Evolutionary conservation across 2,113 vertebrate genomes (phyloP), one percentile per base, ranked within the genome.

Genomic region (Entomyzon cyanotis): DNA sequence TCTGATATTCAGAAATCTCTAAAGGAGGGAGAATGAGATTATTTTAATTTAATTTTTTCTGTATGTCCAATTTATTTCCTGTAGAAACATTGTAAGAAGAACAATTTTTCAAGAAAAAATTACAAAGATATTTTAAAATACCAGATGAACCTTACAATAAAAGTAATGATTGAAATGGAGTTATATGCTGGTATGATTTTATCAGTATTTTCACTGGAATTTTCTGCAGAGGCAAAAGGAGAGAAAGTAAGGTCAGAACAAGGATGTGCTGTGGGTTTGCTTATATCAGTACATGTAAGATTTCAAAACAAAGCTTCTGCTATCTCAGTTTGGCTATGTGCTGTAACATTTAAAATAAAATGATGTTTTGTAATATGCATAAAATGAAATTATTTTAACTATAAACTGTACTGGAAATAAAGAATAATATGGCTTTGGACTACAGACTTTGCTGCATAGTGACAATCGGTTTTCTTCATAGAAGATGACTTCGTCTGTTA

Each of bases 151-250:
- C 18, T 80, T 76, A 60, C 7, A 87, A 67, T 63, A 42, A 60
- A 92, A 67, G 12, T 77, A 81, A 44, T 59, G 14, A 76, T 33
- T 90, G 71, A 79, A 89, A 93, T 71, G 52, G 5, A 74, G 20
- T 41, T 56, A 15, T 41, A 33, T 76, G 11, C 22, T 73, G n/a
- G 11, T 53, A 35, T 62, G n/a, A 49, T 75, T 39, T 42, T 68
- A 47, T 71, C 70, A 85, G 11, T 63, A 53, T 82, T 85, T 68
- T 55, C 56, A 59, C 56, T 55, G n/a, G 22, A 6, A 55, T 56
- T 78, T 87, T 89, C 92, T 94, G 84, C 27, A 91, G 52, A 89
- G 47, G 27, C 8, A 68, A 93, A 87, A 93, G 70, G 58, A 89
- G 77, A 91, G 46, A 88, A 53, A 60, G 5, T 39, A 84, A 70